A percentile compares a stretch with the other conserved stretches of the same genome.
Evolutionary conservation across 2,797 vertebrate species (phyloP).

Genomic region (Mionectes olivaceus): DNA sequence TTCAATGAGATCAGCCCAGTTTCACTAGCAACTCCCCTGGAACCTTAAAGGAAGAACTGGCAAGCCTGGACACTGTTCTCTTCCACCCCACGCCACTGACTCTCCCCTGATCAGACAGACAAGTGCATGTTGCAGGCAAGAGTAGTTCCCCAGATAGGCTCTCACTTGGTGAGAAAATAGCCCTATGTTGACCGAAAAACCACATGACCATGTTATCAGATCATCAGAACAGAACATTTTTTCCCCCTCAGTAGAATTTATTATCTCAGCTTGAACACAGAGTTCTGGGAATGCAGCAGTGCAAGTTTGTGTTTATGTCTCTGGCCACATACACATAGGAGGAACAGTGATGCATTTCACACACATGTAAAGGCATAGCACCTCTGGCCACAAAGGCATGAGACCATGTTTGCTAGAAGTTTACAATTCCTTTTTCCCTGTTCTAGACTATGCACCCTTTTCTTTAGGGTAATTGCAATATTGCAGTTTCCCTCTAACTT

Average conservation of each 20-base stretch:
- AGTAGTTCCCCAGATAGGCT: background rate
- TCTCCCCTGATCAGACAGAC: background rate
- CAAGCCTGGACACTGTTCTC: background rate
- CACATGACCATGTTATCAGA: fast-evolving
- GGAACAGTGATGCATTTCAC: background rate
- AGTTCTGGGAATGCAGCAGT: background rate
- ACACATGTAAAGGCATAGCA: background rate
- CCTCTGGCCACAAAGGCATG: background rate
- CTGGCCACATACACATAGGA: background rate
- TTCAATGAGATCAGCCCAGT: background rate
- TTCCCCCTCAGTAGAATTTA: background rate
- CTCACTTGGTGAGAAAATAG: background rate
- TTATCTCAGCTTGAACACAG: background rate
- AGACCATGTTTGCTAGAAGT: background rate
- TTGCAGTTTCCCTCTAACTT: background rate
- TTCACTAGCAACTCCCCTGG: background rate
- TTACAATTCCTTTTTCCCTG: background rate
- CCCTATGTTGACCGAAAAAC: background rate
- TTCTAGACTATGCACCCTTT: background rate
- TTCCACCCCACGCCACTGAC: background rate
- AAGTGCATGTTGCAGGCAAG: background rate
- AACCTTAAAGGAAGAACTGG: background rate
- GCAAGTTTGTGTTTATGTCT: background rate
- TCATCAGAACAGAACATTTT: background rate
- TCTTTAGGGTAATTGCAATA: background rate